Evolutionary conservation across 2,797 vertebrate genomes (phyloP).

Genomic region (Catamblyrhynchus diadema): DNA sequence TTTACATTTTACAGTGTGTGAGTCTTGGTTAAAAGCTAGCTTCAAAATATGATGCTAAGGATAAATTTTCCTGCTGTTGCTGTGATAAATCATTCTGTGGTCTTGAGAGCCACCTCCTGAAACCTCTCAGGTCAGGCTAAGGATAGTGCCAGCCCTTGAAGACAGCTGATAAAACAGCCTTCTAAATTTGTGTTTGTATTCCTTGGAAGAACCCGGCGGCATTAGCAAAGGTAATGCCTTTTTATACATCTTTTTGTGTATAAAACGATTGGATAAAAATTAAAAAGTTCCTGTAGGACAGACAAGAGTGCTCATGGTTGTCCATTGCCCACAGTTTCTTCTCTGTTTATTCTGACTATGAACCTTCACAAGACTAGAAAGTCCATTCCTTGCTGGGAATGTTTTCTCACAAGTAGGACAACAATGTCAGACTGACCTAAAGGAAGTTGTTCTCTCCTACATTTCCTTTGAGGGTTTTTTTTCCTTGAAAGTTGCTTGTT

Average conservation of each 20-base stretch:
- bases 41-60: background rate
- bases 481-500: background rate
- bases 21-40: background rate
- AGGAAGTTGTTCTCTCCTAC: background rate
- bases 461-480: background rate
- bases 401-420: conserved; percentile 26
- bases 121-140: background rate
- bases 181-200: background rate
- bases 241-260: background rate
- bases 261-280: background rate
- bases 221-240: background rate
- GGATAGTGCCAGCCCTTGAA: background rate
- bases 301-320: background rate
- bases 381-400: background rate
- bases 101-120: background rate
- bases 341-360: conserved; percentile 38
- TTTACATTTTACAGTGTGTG: background rate
- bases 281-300: background rate
- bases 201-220: background rate
- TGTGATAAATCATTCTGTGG: background rate
- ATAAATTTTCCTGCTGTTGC: background rate
- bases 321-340: background rate
- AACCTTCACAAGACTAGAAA: background rate
- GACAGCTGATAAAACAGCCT: background rate
- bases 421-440: conserved; percentile 36